Base-by-base conservation (phyloP, 2,797 vertebrate genomes). In the Molossus molossus region DNA sequence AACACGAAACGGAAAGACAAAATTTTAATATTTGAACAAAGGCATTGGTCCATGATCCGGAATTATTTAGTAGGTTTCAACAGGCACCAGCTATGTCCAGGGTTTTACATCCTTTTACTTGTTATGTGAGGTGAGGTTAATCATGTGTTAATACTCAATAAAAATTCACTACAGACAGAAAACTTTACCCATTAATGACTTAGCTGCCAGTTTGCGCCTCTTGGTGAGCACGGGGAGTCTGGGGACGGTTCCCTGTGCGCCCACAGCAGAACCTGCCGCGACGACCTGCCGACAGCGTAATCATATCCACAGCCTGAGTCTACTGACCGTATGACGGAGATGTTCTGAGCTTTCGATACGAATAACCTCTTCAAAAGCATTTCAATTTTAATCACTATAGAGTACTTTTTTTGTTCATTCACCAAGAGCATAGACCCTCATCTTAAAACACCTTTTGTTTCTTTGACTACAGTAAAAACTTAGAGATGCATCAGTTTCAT, bases 11-110 rank as follows among this genome's bases (percentile, higher is more conserved):
- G 33, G 37, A 83, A 88, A 58, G 96, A 85, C 73, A 27, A 87
- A 69, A 95, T 97, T 97, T 97, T 97, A 96, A 90, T 84, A 65
- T 94, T 97, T 98, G 80, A 96, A 95, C 92, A 84, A 87, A 95
- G 57, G 12, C 48, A 65, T 79, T 92, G 73, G 79, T 95, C 60
- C 87, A 92, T 84, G 93, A 97, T 97, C 91, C 94, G 95, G 82
- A 97, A 96, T 97, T 97, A 96, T 95, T 98, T 69, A 94, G 45
- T 85, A 81, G 75, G 90, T 97, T 96, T 94, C 80, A 95, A 95
- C 55, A 96, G 93, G 60, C 94, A 73, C 82, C 82, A 12, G 4
- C 3, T 75, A 88, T 95, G 97, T 96, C 62, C 67, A 85, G 45
- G 23, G 92, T 50, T 96, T 95, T 37, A 82, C 8, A 76, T 96